Evolutionary conservation across 2,888 invertebrate species (phyloP).

Genomic region (Lutraria lutraria): DNA sequence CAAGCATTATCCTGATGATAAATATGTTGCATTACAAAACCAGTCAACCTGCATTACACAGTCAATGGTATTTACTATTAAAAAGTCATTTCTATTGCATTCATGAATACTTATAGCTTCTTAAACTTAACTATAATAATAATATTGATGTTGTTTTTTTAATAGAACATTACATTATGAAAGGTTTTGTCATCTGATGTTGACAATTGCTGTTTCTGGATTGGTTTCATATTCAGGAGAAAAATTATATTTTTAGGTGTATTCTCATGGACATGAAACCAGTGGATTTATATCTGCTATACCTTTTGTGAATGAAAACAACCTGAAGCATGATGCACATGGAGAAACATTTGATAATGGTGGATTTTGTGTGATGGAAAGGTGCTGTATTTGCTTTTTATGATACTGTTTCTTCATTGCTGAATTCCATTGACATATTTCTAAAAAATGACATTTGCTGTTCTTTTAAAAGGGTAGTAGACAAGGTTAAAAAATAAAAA

Average conservation of each 20-base stretch:
- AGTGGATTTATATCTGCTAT: slow-evolving; percentile 82
- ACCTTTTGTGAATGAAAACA: slow-evolving; percentile 82
- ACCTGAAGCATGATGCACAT: slow-evolving; percentile 79
- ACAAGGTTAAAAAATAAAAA: not conserved
- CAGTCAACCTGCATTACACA: not conserved
- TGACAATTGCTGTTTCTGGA: not conserved
- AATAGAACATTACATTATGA: not conserved
- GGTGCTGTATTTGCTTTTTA: slow-evolving; percentile 68
- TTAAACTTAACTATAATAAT: not conserved
- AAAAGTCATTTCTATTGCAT: not conserved
- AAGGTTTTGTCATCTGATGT: not conserved
- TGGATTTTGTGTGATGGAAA: slow-evolving; percentile 85
- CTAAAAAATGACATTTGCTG: not conserved
- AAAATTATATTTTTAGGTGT: slow-evolving; percentile 70
- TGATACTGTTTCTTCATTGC: not conserved
- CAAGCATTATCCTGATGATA: not conserved
- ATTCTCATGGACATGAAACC: slow-evolving; percentile 73
- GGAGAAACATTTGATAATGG: slow-evolving; percentile 83
- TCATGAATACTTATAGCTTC: not conserved
- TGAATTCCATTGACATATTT: not conserved
- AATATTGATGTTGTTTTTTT: not conserved
- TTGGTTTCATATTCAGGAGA: not conserved
- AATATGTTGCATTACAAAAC: not conserved
- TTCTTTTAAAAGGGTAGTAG: not conserved
- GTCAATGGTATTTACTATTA: not conserved